A percentile compares a stretch with the other conserved stretches of the same genome.
These are phyloP conservation scores for Mastomys coucha DNA, from an alignment of 2,113 vertebrate genomes.

Conservation along the genomic window DNA sequence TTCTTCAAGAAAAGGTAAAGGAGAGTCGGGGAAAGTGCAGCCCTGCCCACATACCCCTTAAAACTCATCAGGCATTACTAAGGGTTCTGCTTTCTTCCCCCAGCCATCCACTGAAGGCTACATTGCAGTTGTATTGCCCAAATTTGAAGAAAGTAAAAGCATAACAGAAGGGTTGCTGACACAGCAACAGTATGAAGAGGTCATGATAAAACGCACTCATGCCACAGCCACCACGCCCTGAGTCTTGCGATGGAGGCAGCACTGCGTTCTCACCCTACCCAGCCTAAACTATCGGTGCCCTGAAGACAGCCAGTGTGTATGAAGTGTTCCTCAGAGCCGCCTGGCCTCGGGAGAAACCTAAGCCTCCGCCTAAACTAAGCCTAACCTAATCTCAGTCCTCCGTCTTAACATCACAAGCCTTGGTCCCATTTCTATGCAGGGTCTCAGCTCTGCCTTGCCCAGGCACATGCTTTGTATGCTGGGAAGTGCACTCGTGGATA, in stretches of 20 bases:
- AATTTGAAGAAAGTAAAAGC: constrained; percentile 98
- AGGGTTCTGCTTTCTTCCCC: constrained; percentile 54
- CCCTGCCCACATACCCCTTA: too few relatives aligned
- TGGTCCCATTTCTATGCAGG: neutral
- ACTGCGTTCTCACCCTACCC: rapidly evolving
- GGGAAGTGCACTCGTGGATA: neutral
- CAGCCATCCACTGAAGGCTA: constrained; percentile 97
- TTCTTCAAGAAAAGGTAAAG: constrained; percentile 95
- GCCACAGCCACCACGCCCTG: constrained; percentile 48
- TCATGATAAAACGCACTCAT: constrained; percentile 87
- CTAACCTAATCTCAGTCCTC: neutral
- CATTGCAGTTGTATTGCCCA: constrained; percentile 97
- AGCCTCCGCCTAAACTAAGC: neutral
- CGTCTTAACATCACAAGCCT: neutral
- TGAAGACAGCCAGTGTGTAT: rapidly evolving
- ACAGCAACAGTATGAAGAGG: constrained; percentile 91
- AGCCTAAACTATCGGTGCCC: rapidly evolving
- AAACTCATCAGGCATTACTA: constrained; percentile 49
- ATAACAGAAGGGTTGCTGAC: constrained; percentile 94
- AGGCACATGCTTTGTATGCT: neutral
- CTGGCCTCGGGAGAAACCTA: neutral
- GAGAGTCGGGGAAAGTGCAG: neutral
- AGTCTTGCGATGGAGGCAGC: neutral
- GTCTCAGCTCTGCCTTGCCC: neutral
- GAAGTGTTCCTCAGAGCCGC: rapidly evolving